Base-by-base conservation (phyloP, 1,140 invertebrate genomes). In the Oreohelix idahoensis region DNA sequence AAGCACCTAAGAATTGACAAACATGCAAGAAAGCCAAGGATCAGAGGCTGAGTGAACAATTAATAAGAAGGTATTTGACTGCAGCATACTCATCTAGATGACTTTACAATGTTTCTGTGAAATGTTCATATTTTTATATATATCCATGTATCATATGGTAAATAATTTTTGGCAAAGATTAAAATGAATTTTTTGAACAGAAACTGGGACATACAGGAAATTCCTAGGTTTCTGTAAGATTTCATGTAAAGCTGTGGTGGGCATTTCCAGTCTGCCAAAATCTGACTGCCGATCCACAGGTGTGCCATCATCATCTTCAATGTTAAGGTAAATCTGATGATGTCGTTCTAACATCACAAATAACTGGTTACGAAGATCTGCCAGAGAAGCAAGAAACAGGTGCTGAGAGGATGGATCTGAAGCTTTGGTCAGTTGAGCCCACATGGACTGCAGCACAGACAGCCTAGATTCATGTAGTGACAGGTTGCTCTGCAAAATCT, bases 301-400 rank as follows among this genome's bases (percentile, higher is more conserved):
- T n/a, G 84, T 20, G 49, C 82, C 84, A 53, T 83, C 83, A 49
- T 49, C 45, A 49, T 49, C 45, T 26, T 29, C 95, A 95, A 84
- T 94, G 93, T n/a, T 95, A 94, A 87, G 73, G 69, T 96, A 95
- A 20, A 96, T 92, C 45, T 95, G 95, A 1, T 95, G 93, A 87
- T 96, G 97, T 29, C 95, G 95, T 82, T 95, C 94, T 91, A 96
- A 96, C 32, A 97, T 91, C 35, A 94, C 94, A 84, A 95, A 94
- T 38, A 97, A 93, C 92, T 97, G 96, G 75, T 94, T 94, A 95
- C 95, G 92, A 96, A 95, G 84, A 95, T 95, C 93, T 95, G 94
- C 83, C 92, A 93, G 35, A 63, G 86, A 83, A 29, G 88, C 86
- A 74, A 85, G 81, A n/a, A n/a, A n/a, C 11, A 87, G 70, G 38